Evolutionary conservation across 2,113 vertebrate genomes (phyloP).

Genomic region (Struthio camelus): DNA sequence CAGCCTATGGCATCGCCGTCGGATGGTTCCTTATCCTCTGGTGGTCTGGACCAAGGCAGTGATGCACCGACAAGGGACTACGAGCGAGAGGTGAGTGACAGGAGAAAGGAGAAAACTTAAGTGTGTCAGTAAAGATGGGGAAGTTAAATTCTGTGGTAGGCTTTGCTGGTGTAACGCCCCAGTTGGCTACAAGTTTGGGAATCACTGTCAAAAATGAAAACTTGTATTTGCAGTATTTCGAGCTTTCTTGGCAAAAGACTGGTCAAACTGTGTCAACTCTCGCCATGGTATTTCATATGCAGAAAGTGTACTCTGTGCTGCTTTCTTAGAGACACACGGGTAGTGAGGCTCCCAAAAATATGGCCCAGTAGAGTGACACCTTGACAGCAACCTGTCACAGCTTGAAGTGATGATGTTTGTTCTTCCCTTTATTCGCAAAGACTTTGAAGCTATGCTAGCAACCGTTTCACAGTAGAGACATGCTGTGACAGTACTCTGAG

Average conservation of each 20-base stretch:
- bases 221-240: not conserved
- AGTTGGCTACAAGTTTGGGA: not conserved
- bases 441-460: not conserved
- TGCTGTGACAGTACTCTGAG: not conserved
- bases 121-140: not conserved
- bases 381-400: not conserved
- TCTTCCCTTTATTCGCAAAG: not conserved
- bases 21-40: constrained; percentile 94
- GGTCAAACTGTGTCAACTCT: not conserved
- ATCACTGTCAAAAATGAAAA: rapidly evolving
- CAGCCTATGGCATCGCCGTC: constrained; percentile 95
- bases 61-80: constrained; percentile 91
- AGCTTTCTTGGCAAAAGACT: not conserved
- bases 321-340: not conserved
- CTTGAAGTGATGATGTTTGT: not conserved
- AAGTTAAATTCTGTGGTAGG: not conserved
- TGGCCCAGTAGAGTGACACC: not conserved
- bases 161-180: not conserved
- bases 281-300: not conserved
- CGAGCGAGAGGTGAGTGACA: constrained; percentile 88
- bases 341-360: not conserved
- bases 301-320: not conserved
- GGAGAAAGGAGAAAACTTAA: not conserved
- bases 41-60: constrained; percentile 89
- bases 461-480: not conserved